Conservation (phyloP, 2,797 vertebrate genomes). For the Coregonus ussuriensis region DNA sequence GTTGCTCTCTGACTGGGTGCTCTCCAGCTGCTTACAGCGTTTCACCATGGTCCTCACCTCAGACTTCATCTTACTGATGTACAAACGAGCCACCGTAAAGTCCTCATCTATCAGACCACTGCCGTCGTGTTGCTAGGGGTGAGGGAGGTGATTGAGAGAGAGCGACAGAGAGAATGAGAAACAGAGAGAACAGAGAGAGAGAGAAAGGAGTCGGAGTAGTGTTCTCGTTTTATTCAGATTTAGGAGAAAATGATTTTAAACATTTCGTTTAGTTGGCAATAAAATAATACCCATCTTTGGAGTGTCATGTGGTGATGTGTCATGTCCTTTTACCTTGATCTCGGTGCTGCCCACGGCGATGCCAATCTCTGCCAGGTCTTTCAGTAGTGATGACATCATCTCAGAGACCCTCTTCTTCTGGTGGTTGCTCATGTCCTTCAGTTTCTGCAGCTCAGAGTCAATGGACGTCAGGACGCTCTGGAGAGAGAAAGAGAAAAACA, state of each 20-base stretch:
- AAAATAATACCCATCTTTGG: too few species aligned
- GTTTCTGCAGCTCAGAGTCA: constrained; percentile 93
- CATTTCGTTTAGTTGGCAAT: not conserved
- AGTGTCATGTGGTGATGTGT: not conserved
- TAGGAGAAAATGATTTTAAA: not conserved
- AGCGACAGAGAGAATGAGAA: not conserved
- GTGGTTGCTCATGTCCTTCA: constrained; percentile 97
- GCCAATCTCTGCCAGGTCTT: constrained; percentile 95
- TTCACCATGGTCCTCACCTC: constrained; percentile 97
- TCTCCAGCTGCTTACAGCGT: constrained; percentile 90
- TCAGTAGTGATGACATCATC: constrained; percentile 97
- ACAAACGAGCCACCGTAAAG: constrained; percentile 91
- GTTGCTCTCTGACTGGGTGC: constrained; percentile 83
- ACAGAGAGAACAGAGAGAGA: not conserved
- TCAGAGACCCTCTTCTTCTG: constrained; percentile 95
- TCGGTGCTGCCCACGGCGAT: constrained; percentile 93
- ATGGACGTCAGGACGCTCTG: constrained; percentile 89
- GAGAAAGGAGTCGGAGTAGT: not conserved
- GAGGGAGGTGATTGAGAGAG: constrained; percentile 1
- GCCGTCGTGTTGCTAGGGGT: constrained; percentile 87
- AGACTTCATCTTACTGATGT: constrained; percentile 97
- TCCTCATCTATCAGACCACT: constrained; percentile 94
- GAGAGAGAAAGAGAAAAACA: not conserved
- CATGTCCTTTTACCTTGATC: constrained; percentile 83
- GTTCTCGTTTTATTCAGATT: not conserved